Percentiles rank a stretch among this genome's conserved stretches.
Conservation (phyloP, 2,113 vertebrate genomes). For the Caloenas nicobarica region DNA sequence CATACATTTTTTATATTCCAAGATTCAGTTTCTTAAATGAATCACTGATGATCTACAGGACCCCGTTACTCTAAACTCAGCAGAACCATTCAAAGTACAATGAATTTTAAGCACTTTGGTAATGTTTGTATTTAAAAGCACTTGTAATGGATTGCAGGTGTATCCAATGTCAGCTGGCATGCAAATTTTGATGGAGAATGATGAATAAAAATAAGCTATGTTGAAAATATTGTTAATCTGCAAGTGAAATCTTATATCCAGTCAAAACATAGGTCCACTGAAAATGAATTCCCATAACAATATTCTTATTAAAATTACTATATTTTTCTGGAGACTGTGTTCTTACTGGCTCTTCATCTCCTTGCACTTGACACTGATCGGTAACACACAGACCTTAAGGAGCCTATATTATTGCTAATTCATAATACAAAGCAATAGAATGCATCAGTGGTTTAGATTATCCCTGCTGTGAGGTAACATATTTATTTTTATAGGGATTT, state of each 20-base stretch:
- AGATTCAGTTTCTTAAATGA: slow-evolving; percentile 35
- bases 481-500: slow-evolving; percentile 85
- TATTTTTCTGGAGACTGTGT: neutral
- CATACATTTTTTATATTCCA: neutral
- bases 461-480: slow-evolving; percentile 30
- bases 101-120: neutral
- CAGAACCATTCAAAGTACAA: neutral
- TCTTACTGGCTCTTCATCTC: neutral
- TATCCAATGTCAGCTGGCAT: neutral
- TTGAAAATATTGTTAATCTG: neutral
- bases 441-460: neutral
- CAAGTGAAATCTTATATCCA: neutral
- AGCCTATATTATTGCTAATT: neutral
- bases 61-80: neutral
- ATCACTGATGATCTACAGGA: neutral
- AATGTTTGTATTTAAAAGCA: slow-evolving; percentile 3
- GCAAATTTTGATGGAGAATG: neutral
- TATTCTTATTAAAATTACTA: neutral
- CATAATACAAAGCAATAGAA: slow-evolving; percentile 2
- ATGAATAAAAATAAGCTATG: neutral
- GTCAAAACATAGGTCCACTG: neutral
- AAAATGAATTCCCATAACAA: neutral
- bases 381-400: neutral
- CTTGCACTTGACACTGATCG: neutral
- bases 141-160: slow-evolving; percentile 41